Evolutionary conservation across 2,113 vertebrate genomes (phyloP).

Genomic region (Cottus gobio): DNA sequence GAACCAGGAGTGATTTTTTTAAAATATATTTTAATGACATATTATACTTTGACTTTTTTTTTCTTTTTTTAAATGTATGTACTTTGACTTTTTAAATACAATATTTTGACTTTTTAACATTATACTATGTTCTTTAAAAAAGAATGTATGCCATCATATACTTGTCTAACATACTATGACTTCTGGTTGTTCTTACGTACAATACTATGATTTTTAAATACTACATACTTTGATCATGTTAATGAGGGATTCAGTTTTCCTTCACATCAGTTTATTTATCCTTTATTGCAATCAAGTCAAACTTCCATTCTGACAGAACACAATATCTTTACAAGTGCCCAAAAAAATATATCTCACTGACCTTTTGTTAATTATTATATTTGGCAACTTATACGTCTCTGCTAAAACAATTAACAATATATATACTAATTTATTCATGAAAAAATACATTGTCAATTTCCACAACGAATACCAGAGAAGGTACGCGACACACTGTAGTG

Average conservation of each 20-base stretch:
- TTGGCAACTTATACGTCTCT: constrained; percentile 58
- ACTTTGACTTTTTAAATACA: too few species aligned
- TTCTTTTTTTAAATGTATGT: too few species aligned
- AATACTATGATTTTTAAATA: too few species aligned
- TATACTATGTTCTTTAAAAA: too few species aligned
- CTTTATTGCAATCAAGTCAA: constrained; percentile 62
- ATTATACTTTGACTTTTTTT: too few species aligned
- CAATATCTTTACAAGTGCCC: constrained; percentile 51
- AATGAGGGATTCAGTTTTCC: not conserved
- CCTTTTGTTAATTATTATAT: constrained; percentile 30
- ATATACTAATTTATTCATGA: constrained; percentile 64
- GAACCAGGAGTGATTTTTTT: too few species aligned
- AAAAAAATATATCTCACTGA: constrained; percentile 67
- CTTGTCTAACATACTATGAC: too few species aligned
- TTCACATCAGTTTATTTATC: constrained; percentile 4
- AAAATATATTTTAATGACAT: too few species aligned
- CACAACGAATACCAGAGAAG: constrained; percentile 53
- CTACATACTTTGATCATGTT: too few species aligned
- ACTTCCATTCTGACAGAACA: constrained; percentile 53
- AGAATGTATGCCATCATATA: too few species aligned
- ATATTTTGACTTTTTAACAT: too few species aligned
- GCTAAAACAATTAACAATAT: constrained; percentile 56
- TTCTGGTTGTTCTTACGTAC: too few species aligned
- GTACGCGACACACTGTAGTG: constrained; percentile 37
- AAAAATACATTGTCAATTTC: constrained; percentile 72